Evolutionary conservation across 30 jellyfish, hydroid and myxozoan species (phyloP).

Genomic region (Catostylus mosaicus): DNA sequence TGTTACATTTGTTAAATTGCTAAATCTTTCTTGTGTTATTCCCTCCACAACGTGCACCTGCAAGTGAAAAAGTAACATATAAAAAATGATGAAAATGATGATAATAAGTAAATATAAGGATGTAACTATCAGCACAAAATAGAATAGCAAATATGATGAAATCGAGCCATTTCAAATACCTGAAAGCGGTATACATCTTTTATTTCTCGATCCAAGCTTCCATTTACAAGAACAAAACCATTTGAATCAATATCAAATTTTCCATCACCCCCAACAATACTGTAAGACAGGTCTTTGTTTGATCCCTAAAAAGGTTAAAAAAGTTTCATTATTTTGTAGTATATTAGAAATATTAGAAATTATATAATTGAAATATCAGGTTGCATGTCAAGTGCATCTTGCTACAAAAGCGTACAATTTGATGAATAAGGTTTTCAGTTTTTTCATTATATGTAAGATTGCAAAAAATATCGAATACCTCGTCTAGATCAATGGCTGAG

Average conservation of each 20-base stretch:
- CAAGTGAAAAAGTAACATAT: neutral
- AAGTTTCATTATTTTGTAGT: too few species aligned
- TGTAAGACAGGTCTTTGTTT: conserved; percentile 49
- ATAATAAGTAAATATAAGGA: neutral
- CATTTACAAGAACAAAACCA: conserved; percentile 80
- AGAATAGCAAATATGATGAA: too few species aligned
- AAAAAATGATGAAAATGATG: neutral
- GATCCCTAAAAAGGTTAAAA: conserved; percentile 48
- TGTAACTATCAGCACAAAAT: neutral
- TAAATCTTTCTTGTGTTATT: conserved; percentile 14
- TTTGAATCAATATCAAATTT: conserved; percentile 43
- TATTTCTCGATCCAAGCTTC: conserved; percentile 78
- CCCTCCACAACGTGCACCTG: conserved; percentile 56
- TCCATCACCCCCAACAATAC: conserved; percentile 27
- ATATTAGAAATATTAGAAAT: too few species aligned
- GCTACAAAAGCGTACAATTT: neutral
- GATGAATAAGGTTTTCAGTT: too few species aligned
- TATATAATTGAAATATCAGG: neutral
- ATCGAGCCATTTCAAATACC: conserved; percentile 27
- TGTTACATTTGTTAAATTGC: conserved; percentile 40
- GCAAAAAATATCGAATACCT: conserved; percentile 37
- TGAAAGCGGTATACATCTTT: conserved; percentile 35
- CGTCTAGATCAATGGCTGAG: conserved; percentile 75
- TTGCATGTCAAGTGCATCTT: neutral
- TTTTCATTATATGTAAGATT: too few species aligned